Conservation (phyloP, 92 coral and sea anemone species). For the Porites divaricata region DNA sequence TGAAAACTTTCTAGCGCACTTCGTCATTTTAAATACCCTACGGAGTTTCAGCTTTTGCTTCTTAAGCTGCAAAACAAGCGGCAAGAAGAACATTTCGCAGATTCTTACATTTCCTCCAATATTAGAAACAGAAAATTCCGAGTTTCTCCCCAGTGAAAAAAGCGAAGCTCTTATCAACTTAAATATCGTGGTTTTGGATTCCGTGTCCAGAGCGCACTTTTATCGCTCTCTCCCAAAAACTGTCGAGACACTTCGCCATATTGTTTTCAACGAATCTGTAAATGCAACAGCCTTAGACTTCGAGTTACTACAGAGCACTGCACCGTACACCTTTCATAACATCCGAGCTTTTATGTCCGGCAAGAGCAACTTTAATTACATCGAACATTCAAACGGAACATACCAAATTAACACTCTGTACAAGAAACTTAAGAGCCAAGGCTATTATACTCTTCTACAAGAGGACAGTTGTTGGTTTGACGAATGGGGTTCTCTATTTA, state of each 20-base stretch:
- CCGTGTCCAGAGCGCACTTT: slow-evolving; percentile 87
- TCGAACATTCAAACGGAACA: slow-evolving; percentile 56
- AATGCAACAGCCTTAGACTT: slow-evolving; percentile 81
- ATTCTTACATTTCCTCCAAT: slow-evolving; percentile 76
- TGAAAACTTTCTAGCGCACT: slow-evolving; percentile 56
- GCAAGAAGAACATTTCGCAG: slow-evolving; percentile 59
- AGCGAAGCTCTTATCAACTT: slow-evolving; percentile 57
- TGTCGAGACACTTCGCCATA: slow-evolving; percentile 58
- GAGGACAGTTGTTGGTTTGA: slow-evolving; percentile 99
- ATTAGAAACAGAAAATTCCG: slow-evolving; percentile 36
- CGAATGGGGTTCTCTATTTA: slow-evolving; percentile 86
- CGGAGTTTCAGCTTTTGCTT: slow-evolving; percentile 80
- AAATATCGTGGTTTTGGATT: slow-evolving; percentile 78
- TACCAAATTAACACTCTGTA: slow-evolving; percentile 72
- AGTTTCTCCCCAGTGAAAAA: slow-evolving; percentile 34
- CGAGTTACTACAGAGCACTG: slow-evolving; percentile 85
- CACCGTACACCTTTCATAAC: slow-evolving; percentile 89
- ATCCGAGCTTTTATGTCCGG: slow-evolving; percentile 89
- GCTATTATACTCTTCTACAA: slow-evolving; percentile 88
- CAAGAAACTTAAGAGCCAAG: slow-evolving; percentile 66
- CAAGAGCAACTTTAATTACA: slow-evolving; percentile 72
- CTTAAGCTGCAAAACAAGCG: slow-evolving; percentile 64
- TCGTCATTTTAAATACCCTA: slow-evolving; percentile 52
- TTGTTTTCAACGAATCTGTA: slow-evolving; percentile 62
- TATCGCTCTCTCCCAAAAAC: slow-evolving; percentile 87